Conservation (phyloP, 2,888 invertebrate species). For the Carterocephalus palaemon region DNA sequence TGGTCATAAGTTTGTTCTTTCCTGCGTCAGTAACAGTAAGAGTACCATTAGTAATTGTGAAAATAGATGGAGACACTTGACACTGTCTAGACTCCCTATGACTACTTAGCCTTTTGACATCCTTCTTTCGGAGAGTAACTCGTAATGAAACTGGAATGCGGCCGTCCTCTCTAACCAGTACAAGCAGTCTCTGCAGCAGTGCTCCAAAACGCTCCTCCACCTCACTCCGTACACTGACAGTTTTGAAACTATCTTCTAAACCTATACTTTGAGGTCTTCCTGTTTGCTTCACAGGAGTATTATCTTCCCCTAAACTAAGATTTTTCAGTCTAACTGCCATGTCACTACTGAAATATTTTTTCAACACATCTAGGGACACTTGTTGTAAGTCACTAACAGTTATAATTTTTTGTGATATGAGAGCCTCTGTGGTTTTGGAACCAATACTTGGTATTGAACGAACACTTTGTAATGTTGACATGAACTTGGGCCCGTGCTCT, state of each 20-base stretch:
- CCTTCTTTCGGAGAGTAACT: conserved; percentile 86
- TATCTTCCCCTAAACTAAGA: conserved; percentile 87
- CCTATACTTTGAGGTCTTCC: conserved; percentile 89
- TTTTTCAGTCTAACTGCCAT: conserved; percentile 84
- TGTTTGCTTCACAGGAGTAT: conserved; percentile 83
- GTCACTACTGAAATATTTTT: conserved; percentile 82
- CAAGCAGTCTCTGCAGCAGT: conserved; percentile 83
- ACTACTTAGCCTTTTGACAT: conserved; percentile 81
- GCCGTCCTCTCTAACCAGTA: conserved; percentile 87
- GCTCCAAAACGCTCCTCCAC: conserved; percentile 85
- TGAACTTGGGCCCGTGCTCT: conserved; percentile 81
- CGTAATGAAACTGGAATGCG: conserved; percentile 86
- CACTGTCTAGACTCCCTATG: conserved; percentile 88
- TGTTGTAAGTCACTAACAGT: conserved; percentile 84
- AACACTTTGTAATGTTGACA: conserved; percentile 81
- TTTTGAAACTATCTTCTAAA: conserved; percentile 87
- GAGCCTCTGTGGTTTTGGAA: conserved; percentile 81
- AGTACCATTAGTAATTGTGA: conserved; percentile 72
- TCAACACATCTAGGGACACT: conserved; percentile 76
- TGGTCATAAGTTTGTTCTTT: conserved; percentile 82
- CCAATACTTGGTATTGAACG: conserved; percentile 88
- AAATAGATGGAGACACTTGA: conserved; percentile 83
- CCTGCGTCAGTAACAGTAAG: conserved; percentile 74
- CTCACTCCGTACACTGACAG: conserved; percentile 84
- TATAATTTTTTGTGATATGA: conserved; percentile 82